phyloP scores from a whole-genome alignment of 1,140 invertebrate species.

The Dolichoris vasculosae region DNA sequence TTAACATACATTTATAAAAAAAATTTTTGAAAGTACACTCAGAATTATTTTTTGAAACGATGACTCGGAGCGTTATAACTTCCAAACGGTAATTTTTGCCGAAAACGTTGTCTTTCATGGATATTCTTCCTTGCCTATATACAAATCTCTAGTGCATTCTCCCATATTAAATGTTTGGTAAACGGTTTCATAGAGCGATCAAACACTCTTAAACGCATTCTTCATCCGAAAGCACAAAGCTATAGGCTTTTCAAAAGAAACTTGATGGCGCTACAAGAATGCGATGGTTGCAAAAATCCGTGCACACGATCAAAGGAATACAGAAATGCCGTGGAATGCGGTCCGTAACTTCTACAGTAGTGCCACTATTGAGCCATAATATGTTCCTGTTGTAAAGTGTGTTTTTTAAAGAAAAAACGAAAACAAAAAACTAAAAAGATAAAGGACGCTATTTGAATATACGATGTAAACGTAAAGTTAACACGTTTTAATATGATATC shows the following conservation, averaged over 20 bases:
- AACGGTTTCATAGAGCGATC: neutral
- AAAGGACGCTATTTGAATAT: neutral
- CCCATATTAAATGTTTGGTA: neutral
- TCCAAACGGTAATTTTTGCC: too few relatives aligned
- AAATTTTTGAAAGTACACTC: too few relatives aligned
- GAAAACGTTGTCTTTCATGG: too few relatives aligned
- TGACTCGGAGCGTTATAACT: too few relatives aligned
- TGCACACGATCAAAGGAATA: neutral
- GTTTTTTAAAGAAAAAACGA: too few relatives aligned
- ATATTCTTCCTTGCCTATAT: too few relatives aligned
- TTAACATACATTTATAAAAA: too few relatives aligned
- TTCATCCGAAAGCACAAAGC: neutral
- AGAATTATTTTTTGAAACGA: too few relatives aligned
- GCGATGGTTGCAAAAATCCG: neutral
- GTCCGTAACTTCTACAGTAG: too few relatives aligned
- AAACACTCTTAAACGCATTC: neutral
- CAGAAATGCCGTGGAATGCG: neutral
- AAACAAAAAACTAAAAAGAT: too few relatives aligned
- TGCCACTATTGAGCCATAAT: too few relatives aligned
- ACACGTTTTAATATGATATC: neutral
- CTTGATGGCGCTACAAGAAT: neutral
- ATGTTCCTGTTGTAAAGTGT: too few relatives aligned
- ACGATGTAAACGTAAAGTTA: neutral
- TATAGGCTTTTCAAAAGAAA: neutral
- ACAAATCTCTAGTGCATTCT: neutral